These are phyloP conservation scores for Hyla sarda DNA, from an alignment of 2,113 vertebrate genomes.

Conservation along the genomic window DNA sequence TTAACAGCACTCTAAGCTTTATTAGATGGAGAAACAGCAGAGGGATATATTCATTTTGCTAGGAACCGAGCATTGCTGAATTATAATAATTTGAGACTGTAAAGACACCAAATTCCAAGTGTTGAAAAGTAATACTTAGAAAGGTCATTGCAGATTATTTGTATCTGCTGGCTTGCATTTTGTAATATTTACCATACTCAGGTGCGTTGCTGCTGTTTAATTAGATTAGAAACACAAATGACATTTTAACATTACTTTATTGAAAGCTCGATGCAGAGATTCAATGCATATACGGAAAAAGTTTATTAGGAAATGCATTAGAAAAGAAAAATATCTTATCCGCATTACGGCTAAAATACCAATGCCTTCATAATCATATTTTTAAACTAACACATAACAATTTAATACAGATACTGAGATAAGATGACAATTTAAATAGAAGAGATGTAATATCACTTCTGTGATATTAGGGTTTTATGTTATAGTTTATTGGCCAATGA, in stretches of 20 bases:
- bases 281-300: not conserved
- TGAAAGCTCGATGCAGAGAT: not conserved
- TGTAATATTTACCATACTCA: conserved; percentile 25
- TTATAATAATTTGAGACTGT: conserved; percentile 52
- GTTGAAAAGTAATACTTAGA: conserved; percentile 40
- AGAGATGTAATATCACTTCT: no score
- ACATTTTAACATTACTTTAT: not conserved
- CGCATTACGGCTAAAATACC: not conserved
- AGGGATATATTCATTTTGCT: conserved; percentile 56
- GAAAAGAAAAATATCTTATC: not conserved
- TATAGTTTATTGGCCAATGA: no score
- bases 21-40: conserved; percentile 55
- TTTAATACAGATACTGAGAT: not conserved
- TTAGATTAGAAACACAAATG: not conserved
- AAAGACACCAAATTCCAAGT: conserved; percentile 48
- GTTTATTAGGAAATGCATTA: not conserved
- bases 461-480: no score
- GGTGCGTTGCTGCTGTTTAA: conserved; percentile 11
- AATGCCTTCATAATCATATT: not conserved
- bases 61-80: conserved; percentile 48
- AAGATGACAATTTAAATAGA: no score
- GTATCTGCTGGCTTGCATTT: conserved; percentile 10
- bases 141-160: conserved; percentile 39
- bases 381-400: not conserved
- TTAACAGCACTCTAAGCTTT: conserved; percentile 56